These are phyloP conservation scores for Mimumesa dahlbomi DNA, from an alignment of 2,888 invertebrate genomes.

Conservation along the genomic window DNA sequence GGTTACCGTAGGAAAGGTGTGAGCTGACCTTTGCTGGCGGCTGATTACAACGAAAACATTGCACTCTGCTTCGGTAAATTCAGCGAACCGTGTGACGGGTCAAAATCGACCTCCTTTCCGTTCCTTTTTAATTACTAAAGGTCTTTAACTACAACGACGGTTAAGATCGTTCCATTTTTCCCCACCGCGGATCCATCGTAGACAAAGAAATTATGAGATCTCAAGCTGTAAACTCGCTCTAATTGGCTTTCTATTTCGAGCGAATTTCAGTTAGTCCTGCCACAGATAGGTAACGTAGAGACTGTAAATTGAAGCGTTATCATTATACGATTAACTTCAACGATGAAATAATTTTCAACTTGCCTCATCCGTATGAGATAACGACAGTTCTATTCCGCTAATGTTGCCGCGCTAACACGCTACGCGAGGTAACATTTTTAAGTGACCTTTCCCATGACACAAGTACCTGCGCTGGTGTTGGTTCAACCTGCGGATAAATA, in stretches of 20 bases:
- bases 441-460: constrained; percentile 77
- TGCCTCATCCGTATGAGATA: constrained; percentile 18
- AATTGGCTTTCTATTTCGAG: constrained; percentile 28
- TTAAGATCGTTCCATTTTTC: constrained; percentile 24
- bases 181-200: too few relatives aligned
- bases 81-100: constrained; percentile 47
- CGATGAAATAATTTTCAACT: constrained; percentile 21
- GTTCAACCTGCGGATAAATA: constrained; percentile 56
- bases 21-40: constrained; percentile 53
- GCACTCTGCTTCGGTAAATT: constrained; percentile 35
- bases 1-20: constrained; percentile 43
- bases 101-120: constrained; percentile 37
- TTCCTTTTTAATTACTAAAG: constrained; percentile 31
- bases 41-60: constrained; percentile 47
- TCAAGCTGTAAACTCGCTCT: constrained; percentile 5
- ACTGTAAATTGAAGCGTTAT: constrained; percentile 42
- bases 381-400: constrained; percentile 59
- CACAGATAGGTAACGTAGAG: too few relatives aligned
- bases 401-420: constrained; percentile 53
- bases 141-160: constrained; percentile 14
- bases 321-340: constrained; percentile 25
- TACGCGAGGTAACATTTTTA: constrained; percentile 66
- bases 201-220: constrained; percentile 23
- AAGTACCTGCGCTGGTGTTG: constrained; percentile 48
- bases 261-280: constrained; percentile 25